Evolutionary conservation across 2,797 vertebrate species (phyloP).

Genomic region (Tokudaia muenninki): DNA sequence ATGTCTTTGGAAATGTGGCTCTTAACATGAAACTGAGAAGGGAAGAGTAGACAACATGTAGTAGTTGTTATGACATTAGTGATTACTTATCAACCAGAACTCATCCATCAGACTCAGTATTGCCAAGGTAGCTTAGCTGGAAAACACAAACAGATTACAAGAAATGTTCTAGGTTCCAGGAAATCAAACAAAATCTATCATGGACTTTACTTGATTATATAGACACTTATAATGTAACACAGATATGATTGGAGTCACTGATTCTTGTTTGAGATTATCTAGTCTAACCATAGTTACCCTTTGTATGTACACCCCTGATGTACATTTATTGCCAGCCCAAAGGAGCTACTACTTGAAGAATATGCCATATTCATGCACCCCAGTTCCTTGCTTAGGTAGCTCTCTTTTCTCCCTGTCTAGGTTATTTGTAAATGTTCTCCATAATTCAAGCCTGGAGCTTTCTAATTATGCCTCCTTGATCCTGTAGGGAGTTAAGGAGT

Average conservation of each 20-base stretch:
- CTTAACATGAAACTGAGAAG: neutral
- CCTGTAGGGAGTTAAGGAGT: neutral
- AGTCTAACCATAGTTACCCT: accelerated
- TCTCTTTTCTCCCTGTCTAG: neutral
- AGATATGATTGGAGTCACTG: neutral
- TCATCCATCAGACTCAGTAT: neutral
- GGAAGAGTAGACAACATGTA: neutral
- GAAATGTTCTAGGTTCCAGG: neutral
- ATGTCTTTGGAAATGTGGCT: neutral
- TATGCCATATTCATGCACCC: neutral
- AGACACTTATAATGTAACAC: neutral
- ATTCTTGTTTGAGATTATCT: neutral
- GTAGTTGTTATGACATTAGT: neutral
- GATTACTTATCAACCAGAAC: neutral
- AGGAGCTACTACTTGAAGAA: neutral
- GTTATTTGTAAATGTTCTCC: neutral
- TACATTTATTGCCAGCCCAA: neutral
- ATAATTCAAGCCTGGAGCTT: neutral
- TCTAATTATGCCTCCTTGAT: neutral
- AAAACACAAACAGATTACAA: slow-evolving; percentile 5
- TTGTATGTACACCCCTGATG: neutral
- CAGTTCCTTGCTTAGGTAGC: neutral
- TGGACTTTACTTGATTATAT: neutral
- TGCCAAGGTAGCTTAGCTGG: neutral
- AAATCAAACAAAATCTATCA: neutral